A percentile compares a stretch with the other conserved stretches of the same genome.
Evolutionary conservation across 2,797 vertebrate genomes (phyloP).

Genomic region (Triplophysa yarkandensis): DNA sequence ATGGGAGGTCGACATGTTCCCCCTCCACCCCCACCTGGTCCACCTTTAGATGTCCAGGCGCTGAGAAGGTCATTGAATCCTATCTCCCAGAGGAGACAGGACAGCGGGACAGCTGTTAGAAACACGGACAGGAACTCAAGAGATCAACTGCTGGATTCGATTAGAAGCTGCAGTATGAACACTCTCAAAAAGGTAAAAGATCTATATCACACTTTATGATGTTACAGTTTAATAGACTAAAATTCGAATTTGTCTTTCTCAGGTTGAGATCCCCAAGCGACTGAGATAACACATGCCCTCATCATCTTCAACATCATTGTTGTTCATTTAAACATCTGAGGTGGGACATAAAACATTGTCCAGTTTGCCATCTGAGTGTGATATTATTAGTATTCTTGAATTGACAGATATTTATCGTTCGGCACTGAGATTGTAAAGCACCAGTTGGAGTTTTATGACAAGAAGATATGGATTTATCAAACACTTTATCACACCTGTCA

Average conservation of each 20-base stretch:
- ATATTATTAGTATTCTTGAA: neutral
- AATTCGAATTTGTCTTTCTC: conserved; percentile 21
- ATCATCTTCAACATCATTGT: neutral
- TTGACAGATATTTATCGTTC: conserved; percentile 4
- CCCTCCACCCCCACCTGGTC: conserved; percentile 73
- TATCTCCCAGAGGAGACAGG: conserved; percentile 78
- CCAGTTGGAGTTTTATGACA: neutral
- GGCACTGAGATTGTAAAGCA: neutral
- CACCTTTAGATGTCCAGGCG: conserved; percentile 73
- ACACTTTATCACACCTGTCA: no score
- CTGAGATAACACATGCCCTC: conserved; percentile 42
- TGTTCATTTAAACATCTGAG: conserved; percentile 7
- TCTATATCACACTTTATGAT: neutral
- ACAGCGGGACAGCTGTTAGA: conserved; percentile 66
- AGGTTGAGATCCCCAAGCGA: conserved; percentile 57
- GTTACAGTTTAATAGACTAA: no score
- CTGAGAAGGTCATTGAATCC: conserved; percentile 79
- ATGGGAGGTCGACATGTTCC: conserved; percentile 61
- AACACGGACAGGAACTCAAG: conserved; percentile 78
- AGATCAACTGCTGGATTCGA: conserved; percentile 83
- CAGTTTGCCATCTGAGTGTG: neutral
- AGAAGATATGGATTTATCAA: neutral
- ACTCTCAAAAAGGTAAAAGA: conserved; percentile 80
- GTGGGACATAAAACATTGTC: neutral
- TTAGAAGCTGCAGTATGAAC: conserved; percentile 80